Conservation (phyloP, 2,113 vertebrate species). For the Tetrax tetrax region DNA sequence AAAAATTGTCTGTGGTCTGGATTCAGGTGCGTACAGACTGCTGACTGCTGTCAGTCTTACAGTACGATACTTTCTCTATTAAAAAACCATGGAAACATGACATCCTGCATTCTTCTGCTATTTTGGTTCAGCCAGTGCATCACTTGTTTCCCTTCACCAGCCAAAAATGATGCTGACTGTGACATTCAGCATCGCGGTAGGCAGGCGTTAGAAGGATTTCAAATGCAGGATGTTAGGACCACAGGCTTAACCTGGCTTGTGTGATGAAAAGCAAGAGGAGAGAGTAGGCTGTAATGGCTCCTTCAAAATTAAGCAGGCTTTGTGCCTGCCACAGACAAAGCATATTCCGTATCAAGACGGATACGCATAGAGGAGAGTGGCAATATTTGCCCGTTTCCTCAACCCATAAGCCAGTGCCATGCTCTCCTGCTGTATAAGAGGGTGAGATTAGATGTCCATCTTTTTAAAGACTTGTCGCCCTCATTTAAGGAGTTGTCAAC, state of each 20-base stretch:
- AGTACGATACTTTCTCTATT: not conserved
- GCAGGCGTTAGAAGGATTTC: not conserved
- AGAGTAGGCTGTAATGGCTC: not conserved
- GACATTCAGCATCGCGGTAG: accelerated
- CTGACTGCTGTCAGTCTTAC: not conserved
- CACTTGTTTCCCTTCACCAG: not conserved
- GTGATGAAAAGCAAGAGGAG: not conserved
- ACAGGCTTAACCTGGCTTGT: not conserved
- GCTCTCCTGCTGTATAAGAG: not conserved
- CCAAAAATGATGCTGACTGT: not conserved
- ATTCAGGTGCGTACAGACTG: not conserved
- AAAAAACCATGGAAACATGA: not conserved
- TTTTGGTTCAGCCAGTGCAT: not conserved
- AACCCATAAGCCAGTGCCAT: not conserved
- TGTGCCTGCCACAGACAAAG: not conserved
- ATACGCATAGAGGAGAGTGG: not conserved
- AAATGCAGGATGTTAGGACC: not conserved
- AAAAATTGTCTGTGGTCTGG: not conserved
- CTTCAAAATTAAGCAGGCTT: not conserved
- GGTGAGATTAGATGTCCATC: not conserved
- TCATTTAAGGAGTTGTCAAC: constrained; percentile 8
- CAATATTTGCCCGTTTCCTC: not conserved
- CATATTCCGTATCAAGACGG: not conserved
- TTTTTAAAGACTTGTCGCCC: constrained; percentile 23
- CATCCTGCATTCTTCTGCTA: not conserved